These are phyloP conservation scores for Babylonia areolata DNA, from an alignment of 1,140 invertebrate genomes.

Conservation along the genomic window DNA sequence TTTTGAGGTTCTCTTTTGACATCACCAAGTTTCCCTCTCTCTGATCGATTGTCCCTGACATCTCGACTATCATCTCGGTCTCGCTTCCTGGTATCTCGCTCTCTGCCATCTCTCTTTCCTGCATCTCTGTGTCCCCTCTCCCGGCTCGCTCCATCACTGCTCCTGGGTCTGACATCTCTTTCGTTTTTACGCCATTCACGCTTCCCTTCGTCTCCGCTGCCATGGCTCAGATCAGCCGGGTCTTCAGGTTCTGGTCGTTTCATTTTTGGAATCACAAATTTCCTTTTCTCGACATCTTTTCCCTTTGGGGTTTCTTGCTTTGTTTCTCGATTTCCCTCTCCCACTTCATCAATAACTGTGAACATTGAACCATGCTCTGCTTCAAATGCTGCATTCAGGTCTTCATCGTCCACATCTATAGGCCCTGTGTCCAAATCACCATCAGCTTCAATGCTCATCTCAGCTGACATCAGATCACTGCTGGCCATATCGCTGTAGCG, in stretches of 20 bases:
- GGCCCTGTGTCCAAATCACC: neutral
- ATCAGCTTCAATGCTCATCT: slow-evolving; percentile 13
- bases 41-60: neutral
- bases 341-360: neutral
- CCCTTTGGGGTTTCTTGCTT: neutral
- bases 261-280: slow-evolving; percentile 21
- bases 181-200: slow-evolving; percentile 16
- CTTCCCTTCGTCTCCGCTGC: neutral
- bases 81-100: neutral
- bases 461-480: neutral
- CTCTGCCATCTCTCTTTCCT: neutral
- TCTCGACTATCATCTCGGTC: slow-evolving; percentile 11
- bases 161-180: neutral
- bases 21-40: neutral
- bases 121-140: neutral
- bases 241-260: neutral
- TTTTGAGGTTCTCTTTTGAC: neutral
- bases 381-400: slow-evolving; percentile 6
- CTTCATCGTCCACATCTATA: neutral
- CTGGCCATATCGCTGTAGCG: neutral
- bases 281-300: neutral
- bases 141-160: neutral
- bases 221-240: neutral
- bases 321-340: neutral
- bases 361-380: neutral